These are phyloP conservation scores for Tinea pellionella DNA, from an alignment of 2,888 invertebrate species.

Conservation along the genomic window DNA sequence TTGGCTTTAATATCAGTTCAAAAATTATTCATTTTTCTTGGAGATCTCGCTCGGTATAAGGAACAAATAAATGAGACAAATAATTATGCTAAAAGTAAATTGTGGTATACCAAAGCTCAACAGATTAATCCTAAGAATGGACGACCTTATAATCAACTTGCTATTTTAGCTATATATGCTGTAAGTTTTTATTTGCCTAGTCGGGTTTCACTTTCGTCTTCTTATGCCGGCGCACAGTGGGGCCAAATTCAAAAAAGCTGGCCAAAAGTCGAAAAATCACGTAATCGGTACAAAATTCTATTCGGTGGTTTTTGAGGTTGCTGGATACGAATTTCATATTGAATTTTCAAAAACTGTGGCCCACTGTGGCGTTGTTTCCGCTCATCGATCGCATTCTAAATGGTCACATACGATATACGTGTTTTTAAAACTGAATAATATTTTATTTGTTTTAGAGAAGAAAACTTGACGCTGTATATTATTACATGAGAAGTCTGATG, in stretches of 20 bases:
- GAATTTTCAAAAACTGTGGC: too few relatives aligned
- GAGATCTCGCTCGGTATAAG: slow-evolving; percentile 92
- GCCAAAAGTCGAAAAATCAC: too few relatives aligned
- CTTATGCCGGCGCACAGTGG: too few relatives aligned
- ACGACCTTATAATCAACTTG: slow-evolving; percentile 94
- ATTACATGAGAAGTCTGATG: slow-evolving; percentile 94
- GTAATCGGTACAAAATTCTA: too few relatives aligned
- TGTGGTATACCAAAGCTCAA: slow-evolving; percentile 94
- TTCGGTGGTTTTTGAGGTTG: too few relatives aligned
- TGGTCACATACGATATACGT: too few relatives aligned
- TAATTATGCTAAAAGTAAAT: slow-evolving; percentile 78
- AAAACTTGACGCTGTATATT: slow-evolving; percentile 96
- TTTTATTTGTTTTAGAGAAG: slow-evolving; percentile 75
- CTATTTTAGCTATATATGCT: slow-evolving; percentile 85
- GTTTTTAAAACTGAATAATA: neutral
- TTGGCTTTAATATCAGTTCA: slow-evolving; percentile 88
- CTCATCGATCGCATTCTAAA: too few relatives aligned
- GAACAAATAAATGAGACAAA: slow-evolving; percentile 84
- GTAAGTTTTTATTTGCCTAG: slow-evolving; percentile 65
- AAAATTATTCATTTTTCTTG: slow-evolving; percentile 88
- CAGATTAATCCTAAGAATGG: slow-evolving; percentile 95
- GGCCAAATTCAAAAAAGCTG: too few relatives aligned
- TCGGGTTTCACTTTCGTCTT: too few relatives aligned
- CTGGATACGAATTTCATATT: too few relatives aligned
- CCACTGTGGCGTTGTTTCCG: too few relatives aligned